Base-by-base conservation (phyloP, 2,113 vertebrate species). In the Laterallus jamaicensis region DNA sequence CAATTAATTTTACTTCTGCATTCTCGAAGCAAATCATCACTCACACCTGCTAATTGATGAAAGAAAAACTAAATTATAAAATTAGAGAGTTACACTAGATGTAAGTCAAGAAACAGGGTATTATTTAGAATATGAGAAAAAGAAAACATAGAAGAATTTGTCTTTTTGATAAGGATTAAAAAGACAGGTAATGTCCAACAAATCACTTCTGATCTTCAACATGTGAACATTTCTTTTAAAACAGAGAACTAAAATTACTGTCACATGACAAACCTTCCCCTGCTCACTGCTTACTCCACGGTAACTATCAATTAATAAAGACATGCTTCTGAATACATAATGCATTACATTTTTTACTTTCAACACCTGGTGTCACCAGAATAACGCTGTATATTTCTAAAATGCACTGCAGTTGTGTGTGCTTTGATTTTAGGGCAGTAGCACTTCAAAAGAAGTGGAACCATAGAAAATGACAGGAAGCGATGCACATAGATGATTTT, bases 301-400 rank as follows among this genome's bases (percentile, higher is more conserved):
- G 8, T 47, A 94, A 90, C 76, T 70, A 85, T 37, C 59, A 83
- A 82, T 71, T 92, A 97, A 50, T 86, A 92, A 82, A 91, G 22
- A 77, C 59, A 32, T 88, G 74, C 70, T 92, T 92, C 67, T 80
- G 91, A 95, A 90, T 85, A 66, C 86, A 76, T 77, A 94, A 96
- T 74, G 71, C 66, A 89, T 85, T 91, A 95, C 95, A 94, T 93
- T 95, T 93, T 97, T 96, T 93, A 77, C 91, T 97, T 97, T 86
- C 93, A 95, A 97, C 91, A 96, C 93, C 97, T 97, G 97, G 94
- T 97, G 97, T 97, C 95, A 95, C 89, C 97, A 96, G 93, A 94
- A 96, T 85, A 92, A 97, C 90, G 15, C 81, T 3, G 28, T 64
- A 64, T 70, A 89, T 66, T 93, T 84, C 86, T 78, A 32, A 29